Base-by-base conservation (phyloP, 2,113 vertebrate species). In the Barbus barbus region DNA sequence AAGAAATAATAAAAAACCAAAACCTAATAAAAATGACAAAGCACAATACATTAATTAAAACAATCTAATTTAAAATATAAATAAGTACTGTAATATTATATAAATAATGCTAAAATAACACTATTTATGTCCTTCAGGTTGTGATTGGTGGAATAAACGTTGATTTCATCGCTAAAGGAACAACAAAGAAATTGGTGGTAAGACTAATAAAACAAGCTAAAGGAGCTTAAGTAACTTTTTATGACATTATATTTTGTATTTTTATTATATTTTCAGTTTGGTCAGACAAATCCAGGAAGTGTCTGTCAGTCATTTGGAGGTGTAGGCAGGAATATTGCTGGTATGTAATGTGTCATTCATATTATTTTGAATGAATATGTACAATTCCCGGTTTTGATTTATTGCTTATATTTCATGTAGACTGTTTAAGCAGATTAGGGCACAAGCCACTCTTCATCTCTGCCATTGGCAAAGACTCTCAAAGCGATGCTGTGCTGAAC, bases 281-380 rank as follows among this genome's bases (percentile, higher is more conserved):
- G 96, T 81, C 95, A 96, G 81, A 97, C 96, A 6, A 96, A 97
- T 11, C 87, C 90, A 90, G 96, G 96, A 89, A 95, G 91, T 88
- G 93, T 97, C 53, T 94, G 89, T 86, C 94, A 94, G 89, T 94
- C 95, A 4, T 96, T 96, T 86, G 96, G 97, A 0, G 96, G 96
- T 3, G 96, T 98, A 63, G 97, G 96, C 84, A 93, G 95, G 81
- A 98, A 98, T 89, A 91, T 98, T 69, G 95, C 96, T 90, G 96
- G 97, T 97, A 87, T 38, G 72, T 67, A 24, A 56, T 48, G 46
- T n/a, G 33, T 18, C 16, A 69, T 51, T 67, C 9, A 51, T 36
- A 51, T 69, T 36, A 33, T 14, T 38, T 24, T 20, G 9, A 24
- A 13, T 11, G 1, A 48, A 31, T 63, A n/a, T 79, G n/a, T 41